These are phyloP conservation scores for Globicephala melas DNA, from an alignment of 2,113 vertebrate species.

Conservation along the genomic window DNA sequence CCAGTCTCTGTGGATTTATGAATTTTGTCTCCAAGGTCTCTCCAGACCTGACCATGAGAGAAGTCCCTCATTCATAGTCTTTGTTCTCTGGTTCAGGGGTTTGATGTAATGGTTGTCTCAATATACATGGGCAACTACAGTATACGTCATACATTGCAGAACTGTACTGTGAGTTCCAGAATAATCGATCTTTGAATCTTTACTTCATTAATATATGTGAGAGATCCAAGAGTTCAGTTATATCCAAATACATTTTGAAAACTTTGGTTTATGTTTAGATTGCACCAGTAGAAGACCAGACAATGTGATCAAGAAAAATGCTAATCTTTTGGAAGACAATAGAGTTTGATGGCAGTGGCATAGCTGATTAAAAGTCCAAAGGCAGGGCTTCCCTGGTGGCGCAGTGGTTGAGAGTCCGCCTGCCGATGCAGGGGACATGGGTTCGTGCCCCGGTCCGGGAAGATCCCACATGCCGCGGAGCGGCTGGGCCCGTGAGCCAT, in stretches of 20 bases:
- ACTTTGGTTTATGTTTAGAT: background rate
- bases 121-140: background rate
- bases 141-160: background rate
- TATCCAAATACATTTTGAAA: background rate
- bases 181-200: background rate
- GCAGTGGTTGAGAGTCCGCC: too few relatives aligned
- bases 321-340: background rate
- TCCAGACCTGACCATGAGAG: background rate
- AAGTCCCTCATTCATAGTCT: conserved; percentile 48
- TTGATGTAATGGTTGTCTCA: conserved; percentile 35
- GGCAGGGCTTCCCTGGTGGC: background rate
- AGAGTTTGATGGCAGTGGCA: background rate
- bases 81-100: conserved; percentile 22
- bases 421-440: too few relatives aligned
- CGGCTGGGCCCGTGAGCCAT: too few relatives aligned
- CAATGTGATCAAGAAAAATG: background rate
- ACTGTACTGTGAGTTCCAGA: background rate
- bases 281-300: background rate
- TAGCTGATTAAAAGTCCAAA: conserved; percentile 7
- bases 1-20: conserved; percentile 63
- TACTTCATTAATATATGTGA: background rate
- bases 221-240: background rate
- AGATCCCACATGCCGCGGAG: too few relatives aligned
- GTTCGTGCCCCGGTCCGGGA: too few relatives aligned
- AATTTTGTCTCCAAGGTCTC: background rate